phyloP scores from a whole-genome alignment of 2,888 invertebrate species.

The Eupeodes latifasciatus region DNA sequence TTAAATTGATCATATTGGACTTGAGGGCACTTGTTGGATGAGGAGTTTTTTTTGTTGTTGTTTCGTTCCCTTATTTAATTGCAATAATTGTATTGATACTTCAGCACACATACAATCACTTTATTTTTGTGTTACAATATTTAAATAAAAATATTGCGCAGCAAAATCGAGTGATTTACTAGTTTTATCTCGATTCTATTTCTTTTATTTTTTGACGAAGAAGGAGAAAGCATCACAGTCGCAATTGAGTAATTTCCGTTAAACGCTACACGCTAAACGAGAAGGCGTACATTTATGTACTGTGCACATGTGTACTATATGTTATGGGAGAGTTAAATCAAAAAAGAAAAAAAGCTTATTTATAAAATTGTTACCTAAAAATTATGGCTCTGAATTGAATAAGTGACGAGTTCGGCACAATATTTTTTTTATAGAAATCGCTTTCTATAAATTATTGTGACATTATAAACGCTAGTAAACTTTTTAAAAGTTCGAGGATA shows the following conservation, averaged over 20 bases:
- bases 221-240: slow-evolving; percentile 37
- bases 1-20: slow-evolving; percentile 20
- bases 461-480: slow-evolving; percentile 19
- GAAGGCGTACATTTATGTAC: background rate
- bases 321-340: slow-evolving; percentile 44
- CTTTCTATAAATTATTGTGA: slow-evolving; percentile 19
- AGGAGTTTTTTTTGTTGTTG: background rate
- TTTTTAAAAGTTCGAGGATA: slow-evolving; percentile 18
- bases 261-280: background rate
- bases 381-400: slow-evolving; percentile 55
- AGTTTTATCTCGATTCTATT: slow-evolving; percentile 61
- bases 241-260: slow-evolving; percentile 52
- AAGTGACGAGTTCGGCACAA: slow-evolving; percentile 59
- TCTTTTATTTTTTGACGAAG: slow-evolving; percentile 4
- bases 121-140: slow-evolving; percentile 10
- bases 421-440: slow-evolving; percentile 43
- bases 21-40: slow-evolving; percentile 12
- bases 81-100: slow-evolving; percentile 34
- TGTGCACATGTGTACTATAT: background rate
- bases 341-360: slow-evolving; percentile 17
- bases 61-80: background rate
- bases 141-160: slow-evolving; percentile 54
- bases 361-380: slow-evolving; percentile 39
- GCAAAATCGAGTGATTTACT: slow-evolving; percentile 50
- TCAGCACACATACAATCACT: background rate